Conservation (phyloP, 37 sponge, comb jelly and placozoan genomes). For the Tethya wilhelma region DNA sequence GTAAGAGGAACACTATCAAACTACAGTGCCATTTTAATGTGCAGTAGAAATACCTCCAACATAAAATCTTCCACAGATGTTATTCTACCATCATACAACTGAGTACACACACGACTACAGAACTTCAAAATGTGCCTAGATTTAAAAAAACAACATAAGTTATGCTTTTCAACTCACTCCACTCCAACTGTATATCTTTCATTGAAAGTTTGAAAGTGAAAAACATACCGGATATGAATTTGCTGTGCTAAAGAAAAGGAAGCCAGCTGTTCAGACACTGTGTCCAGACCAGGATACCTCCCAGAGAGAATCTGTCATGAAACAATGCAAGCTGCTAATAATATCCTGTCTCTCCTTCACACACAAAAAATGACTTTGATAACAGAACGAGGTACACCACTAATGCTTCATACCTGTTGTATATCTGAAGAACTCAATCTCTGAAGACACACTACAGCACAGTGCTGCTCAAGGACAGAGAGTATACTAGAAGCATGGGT, state of each 20-base stretch:
- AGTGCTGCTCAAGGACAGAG: conserved; percentile 8
- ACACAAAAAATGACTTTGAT: background rate
- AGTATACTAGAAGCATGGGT: background rate
- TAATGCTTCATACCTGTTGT: background rate
- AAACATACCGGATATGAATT: conserved; percentile 14
- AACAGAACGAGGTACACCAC: background rate
- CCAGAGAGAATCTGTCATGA: background rate
- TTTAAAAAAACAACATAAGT: no score
- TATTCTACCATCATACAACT: conserved; percentile 49
- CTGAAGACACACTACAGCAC: background rate
- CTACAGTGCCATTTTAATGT: background rate
- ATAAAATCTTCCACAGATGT: conserved; percentile 56
- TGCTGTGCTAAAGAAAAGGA: conserved; percentile 6
- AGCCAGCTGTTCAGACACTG: background rate
- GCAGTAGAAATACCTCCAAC: conserved; percentile 52
- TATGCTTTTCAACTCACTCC: no score
- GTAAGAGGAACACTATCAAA: conserved; percentile 11
- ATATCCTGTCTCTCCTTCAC: no score
- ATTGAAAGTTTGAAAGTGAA: no score
- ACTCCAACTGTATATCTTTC: no score
- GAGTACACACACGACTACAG: conserved; percentile 48
- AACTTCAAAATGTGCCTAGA: conserved; percentile 49
- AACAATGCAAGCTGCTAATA: no score
- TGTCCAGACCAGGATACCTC: background rate
- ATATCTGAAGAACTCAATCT: background rate